A percentile compares a stretch with the other conserved stretches of the same genome.
Evolutionary conservation across 2,888 invertebrate species (phyloP).

Genomic region (Eucera pruinosa): DNA sequence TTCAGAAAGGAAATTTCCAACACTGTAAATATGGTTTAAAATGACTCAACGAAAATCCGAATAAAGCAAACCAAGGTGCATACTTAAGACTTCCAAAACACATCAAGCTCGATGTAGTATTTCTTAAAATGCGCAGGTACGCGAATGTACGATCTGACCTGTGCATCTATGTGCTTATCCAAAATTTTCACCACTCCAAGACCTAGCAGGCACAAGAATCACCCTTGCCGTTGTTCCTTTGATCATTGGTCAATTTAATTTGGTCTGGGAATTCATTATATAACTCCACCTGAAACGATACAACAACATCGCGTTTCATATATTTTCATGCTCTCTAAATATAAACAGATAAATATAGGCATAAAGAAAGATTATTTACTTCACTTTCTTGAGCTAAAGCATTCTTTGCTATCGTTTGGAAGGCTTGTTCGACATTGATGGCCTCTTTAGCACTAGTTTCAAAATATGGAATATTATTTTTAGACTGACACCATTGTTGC

Average conservation of each 20-base stretch:
- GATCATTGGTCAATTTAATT: conserved; percentile 93
- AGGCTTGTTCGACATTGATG: conserved; percentile 99
- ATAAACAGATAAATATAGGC: conserved; percentile 17
- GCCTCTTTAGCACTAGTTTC: conserved; percentile 99
- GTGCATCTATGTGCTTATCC: conserved; percentile 71
- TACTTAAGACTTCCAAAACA: conserved; percentile 59
- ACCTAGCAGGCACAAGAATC: conserved; percentile 91
- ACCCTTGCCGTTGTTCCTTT: conserved; percentile 89
- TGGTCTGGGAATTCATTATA: conserved; percentile 99
- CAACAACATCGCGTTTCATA: conserved; percentile 23
- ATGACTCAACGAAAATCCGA: conserved; percentile 40
- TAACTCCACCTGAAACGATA: conserved; percentile 89
- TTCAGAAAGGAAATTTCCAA: conserved; percentile 31
- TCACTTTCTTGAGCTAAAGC: conserved; percentile 97
- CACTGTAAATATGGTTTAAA: conserved; percentile 23
- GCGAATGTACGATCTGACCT: conserved; percentile 71
- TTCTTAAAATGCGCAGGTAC: conserved; percentile 62
- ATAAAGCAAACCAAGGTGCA: conserved; percentile 58
- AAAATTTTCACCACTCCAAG: conserved; percentile 53
- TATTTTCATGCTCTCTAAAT: conserved; percentile 10
- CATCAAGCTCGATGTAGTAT: conserved; percentile 63
- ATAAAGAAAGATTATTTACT: conserved; percentile 82
- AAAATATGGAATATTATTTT: conserved; percentile 99
- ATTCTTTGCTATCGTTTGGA: conserved; percentile 99
- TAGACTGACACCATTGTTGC: conserved; percentile 99